Percentiles rank a stretch among this genome's conserved stretches.
phyloP scores from a whole-genome alignment of 2,113 vertebrate species.

The Capreolus pygargus region DNA sequence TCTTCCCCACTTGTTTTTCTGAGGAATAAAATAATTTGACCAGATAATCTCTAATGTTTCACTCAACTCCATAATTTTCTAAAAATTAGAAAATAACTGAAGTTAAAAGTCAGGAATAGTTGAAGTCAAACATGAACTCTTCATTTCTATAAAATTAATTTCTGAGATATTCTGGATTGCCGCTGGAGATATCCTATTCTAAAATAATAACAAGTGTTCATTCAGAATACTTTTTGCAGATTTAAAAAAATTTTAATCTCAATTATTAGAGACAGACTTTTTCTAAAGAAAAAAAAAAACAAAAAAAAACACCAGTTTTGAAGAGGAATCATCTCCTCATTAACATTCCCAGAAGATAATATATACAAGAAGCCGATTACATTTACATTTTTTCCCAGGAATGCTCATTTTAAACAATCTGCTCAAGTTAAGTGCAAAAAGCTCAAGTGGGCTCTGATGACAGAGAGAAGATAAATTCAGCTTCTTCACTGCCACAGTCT shows the following conservation, averaged over 20 bases:
- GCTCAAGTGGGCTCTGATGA: constrained; percentile 18
- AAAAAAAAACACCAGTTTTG: not conserved
- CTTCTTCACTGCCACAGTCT: not conserved
- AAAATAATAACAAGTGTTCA: not conserved
- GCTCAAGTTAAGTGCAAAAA: constrained; percentile 34
- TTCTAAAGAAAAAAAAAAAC: not conserved
- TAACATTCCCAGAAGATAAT: not conserved
- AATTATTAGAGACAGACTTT: constrained; percentile 16
- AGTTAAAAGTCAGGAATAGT: not conserved
- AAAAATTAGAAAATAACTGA: not conserved
- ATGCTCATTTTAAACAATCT: constrained; percentile 40
- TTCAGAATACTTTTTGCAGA: not conserved
- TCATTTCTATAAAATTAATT: constrained; percentile 10
- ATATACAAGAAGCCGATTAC: constrained; percentile 8
- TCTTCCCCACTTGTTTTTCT: not conserved
- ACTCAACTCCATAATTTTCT: not conserved
- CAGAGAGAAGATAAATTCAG: not conserved
- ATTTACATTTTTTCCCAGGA: not conserved
- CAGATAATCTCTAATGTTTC: not conserved
- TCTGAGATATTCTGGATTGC: not conserved
- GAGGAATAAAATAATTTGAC: not conserved
- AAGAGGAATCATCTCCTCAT: not conserved
- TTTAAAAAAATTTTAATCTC: constrained; percentile 6
- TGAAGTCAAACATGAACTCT: not conserved
- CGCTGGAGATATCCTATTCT: not conserved